These are phyloP conservation scores for Meloidogyne hapla DNA, from an alignment of 1,140 invertebrate species.

Conservation along the genomic window DNA sequence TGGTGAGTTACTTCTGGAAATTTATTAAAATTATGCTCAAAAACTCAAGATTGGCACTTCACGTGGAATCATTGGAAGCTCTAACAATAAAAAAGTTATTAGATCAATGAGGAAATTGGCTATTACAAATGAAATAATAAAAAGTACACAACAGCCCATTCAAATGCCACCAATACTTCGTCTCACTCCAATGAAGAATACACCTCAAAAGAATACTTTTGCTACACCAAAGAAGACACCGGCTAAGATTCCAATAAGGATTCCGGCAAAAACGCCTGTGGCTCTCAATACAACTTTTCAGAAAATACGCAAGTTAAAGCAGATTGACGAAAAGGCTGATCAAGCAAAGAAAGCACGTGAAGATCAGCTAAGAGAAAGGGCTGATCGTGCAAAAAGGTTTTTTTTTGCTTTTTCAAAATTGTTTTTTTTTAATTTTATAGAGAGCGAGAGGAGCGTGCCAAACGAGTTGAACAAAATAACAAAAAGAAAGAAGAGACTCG, in stretches of 20 bases:
- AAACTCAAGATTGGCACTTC: too few species aligned
- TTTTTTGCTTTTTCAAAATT: background rate
- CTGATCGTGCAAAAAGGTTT: constrained; percentile 19
- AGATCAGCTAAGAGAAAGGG: constrained; percentile 22
- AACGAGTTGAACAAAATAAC: constrained; percentile 31
- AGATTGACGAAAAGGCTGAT: constrained; percentile 15
- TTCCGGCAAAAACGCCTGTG: too few species aligned
- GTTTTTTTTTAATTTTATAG: constrained; percentile 18
- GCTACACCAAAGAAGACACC: too few species aligned
- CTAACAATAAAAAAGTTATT: too few species aligned
- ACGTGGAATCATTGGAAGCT: too few species aligned
- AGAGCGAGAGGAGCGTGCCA: constrained; percentile 22
- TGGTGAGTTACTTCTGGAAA: too few species aligned
- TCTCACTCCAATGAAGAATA: background rate
- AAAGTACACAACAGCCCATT: background rate
- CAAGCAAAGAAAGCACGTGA: constrained; percentile 16
- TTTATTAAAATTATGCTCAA: too few species aligned
- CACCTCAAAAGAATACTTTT: too few species aligned
- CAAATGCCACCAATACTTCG: background rate
- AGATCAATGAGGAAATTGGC: too few species aligned
- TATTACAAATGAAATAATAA: too few species aligned
- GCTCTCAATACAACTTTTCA: constrained; percentile 1
- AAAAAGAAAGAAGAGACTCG: constrained; percentile 16
- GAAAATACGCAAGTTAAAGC: background rate
- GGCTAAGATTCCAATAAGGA: too few species aligned